Percentiles rank a stretch among this genome's conserved stretches.
Evolutionary conservation across 2,797 vertebrate genomes (phyloP).

Genomic region (Loris lydekkerianus): DNA sequence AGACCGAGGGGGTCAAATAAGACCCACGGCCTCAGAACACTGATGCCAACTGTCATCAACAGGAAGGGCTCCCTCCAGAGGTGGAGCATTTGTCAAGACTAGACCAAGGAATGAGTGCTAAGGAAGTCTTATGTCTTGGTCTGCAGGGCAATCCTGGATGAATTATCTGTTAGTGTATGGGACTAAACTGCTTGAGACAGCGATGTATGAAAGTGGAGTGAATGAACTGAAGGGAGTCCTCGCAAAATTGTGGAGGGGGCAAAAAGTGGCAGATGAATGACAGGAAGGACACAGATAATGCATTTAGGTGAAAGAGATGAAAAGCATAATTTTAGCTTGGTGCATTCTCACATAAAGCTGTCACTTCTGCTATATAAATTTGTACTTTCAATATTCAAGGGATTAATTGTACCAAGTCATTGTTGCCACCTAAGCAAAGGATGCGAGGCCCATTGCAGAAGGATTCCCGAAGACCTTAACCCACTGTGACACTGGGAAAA

Average conservation of each 20-base stretch:
- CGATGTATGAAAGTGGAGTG: not conserved
- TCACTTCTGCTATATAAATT: slow-evolving; percentile 69
- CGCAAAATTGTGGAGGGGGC: slow-evolving; percentile 24
- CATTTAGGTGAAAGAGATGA: slow-evolving; percentile 69
- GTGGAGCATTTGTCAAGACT: not conserved
- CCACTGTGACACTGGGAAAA: not conserved
- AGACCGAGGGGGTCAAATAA: accelerated
- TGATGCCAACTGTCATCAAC: not conserved
- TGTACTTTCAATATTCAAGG: slow-evolving; percentile 76
- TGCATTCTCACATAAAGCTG: slow-evolving; percentile 67
- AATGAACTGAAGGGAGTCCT: slow-evolving; percentile 33
- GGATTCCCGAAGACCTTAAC: not conserved
- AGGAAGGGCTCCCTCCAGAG: not conserved
- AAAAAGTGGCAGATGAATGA: slow-evolving; percentile 61
- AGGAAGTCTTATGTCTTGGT: not conserved
- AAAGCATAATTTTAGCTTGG: slow-evolving; percentile 70
- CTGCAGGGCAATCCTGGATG: slow-evolving; percentile 1
- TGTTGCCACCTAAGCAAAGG: slow-evolving; percentile 48
- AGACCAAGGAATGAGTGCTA: not conserved
- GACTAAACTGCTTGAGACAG: not conserved
- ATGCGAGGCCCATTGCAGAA: not conserved
- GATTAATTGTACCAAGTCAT: slow-evolving; percentile 72
- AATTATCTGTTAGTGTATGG: not conserved
- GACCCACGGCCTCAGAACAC: not conserved
- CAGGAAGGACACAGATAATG: slow-evolving; percentile 28